Evolutionary conservation across 2,888 invertebrate species (phyloP), one percentile per base, ranked within the genome.

Genomic region (Oxycera nigricornis): DNA sequence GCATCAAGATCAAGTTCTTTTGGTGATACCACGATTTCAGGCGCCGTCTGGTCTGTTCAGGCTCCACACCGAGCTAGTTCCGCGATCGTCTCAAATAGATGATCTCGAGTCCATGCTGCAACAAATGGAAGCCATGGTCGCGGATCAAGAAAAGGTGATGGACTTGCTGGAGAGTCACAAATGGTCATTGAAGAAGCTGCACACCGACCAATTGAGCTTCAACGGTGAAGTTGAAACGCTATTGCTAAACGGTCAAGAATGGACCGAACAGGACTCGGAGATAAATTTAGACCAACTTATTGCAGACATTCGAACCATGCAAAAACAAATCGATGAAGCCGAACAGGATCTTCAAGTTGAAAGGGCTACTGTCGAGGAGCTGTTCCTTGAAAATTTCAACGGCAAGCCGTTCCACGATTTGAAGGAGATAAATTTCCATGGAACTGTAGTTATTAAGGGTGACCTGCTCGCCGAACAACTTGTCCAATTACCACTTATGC

Each of bases 11-110:
- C 78, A 80, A 6, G 81, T 84, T 7, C 76, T 80, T 14, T 24
- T 86, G n/a, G 74, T 86, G 22, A 82, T 85, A 2, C 85, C 86
- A 1, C 79, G 83, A 1, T 77, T 79, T 11, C 77, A 81, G 22
- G 83, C 82, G 0, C 80, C 81, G 6, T 83, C 85, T 0, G 83
- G 83, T 0, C 76, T 84, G 0, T 86, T 83, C 62, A 78, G 79
- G 1, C 74, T 85, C 14, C 79, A 82, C 59, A 82, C 81, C 0
- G 79, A 83, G 61, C 78, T 85, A 20, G 74, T 82, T 62, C 80
- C 81, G 0, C 79, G 80, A 70, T 82, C 83, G 70, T 81, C 82
- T 0, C 83, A 84, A 74, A 67, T 82, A 2, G 76, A 81, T 0
- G 83, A 84, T 74, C 74, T 85, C 1, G 80, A 81, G 65, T 81